phyloP scores from a whole-genome alignment of 2,113 vertebrate species.

The Garra rufa region DNA sequence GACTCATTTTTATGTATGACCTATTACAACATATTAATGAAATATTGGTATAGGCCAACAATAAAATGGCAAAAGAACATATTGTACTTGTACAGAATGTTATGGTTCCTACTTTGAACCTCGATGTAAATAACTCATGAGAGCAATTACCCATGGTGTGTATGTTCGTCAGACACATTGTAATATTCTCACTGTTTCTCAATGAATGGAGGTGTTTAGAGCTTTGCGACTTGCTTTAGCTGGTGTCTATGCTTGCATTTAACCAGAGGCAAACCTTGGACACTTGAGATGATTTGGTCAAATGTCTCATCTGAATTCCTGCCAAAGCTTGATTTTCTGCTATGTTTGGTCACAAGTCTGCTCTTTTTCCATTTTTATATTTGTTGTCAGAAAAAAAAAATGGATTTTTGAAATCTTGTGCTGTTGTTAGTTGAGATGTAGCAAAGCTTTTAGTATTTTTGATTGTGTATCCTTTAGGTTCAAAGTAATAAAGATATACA shows the following conservation, averaged over 20 bases:
- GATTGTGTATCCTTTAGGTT: slow-evolving; percentile 73
- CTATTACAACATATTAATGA: slow-evolving; percentile 27
- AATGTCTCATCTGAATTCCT: slow-evolving; percentile 35
- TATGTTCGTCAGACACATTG: slow-evolving; percentile 63
- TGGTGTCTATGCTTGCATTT: slow-evolving; percentile 34
- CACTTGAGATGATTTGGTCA: slow-evolving; percentile 32
- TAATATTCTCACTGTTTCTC: slow-evolving; percentile 47
- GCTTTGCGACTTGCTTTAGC: slow-evolving; percentile 47
- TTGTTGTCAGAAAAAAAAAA: slow-evolving; percentile 62
- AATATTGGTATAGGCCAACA: slow-evolving; percentile 45
- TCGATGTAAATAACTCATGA: slow-evolving; percentile 68
- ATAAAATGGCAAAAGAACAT: slow-evolving; percentile 62
- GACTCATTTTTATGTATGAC: slow-evolving; percentile 42
- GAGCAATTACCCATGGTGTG: slow-evolving; percentile 64
- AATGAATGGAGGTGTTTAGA: slow-evolving; percentile 29
- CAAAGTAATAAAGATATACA: slow-evolving; percentile 75
- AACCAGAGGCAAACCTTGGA: slow-evolving; percentile 28
- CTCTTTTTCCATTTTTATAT: slow-evolving; percentile 54
- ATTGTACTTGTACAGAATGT: slow-evolving; percentile 58
- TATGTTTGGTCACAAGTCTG: slow-evolving; percentile 39
- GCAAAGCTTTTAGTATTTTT: slow-evolving; percentile 73
- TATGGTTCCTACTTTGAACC: slow-evolving; percentile 61
- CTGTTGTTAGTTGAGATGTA: slow-evolving; percentile 75
- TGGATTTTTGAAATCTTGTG: slow-evolving; percentile 69
- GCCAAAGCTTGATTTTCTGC: slow-evolving; percentile 47